Evolutionary conservation across 53 echinoderm and acorn worm genomes (phyloP).

Genomic region (Pentamera pediparva): DNA sequence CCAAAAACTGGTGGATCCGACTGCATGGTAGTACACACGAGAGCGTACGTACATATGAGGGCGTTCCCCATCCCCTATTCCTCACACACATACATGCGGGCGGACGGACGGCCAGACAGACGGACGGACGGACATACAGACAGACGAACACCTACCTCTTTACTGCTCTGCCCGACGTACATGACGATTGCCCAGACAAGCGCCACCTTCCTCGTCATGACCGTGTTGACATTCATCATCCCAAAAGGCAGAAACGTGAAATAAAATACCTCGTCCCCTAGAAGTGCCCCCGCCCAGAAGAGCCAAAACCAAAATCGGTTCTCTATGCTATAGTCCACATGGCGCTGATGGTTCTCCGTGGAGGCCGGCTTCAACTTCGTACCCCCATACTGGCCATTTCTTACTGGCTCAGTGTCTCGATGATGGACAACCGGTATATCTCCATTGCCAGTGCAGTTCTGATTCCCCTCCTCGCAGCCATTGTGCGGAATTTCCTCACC

Average conservation of each 20-base stretch:
- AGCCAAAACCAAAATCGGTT: conserved; percentile 78
- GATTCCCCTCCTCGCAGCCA: not conserved
- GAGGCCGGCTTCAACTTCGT: not conserved
- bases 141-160: conserved; percentile 67
- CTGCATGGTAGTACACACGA: too few relatives aligned
- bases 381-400: not conserved
- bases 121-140: too few relatives aligned
- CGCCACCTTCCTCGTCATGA: conserved; percentile 64
- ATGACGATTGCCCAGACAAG: conserved; percentile 80
- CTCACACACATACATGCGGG: too few relatives aligned
- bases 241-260: conserved; percentile 66
- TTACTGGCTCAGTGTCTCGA: not conserved
- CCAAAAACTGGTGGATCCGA: too few relatives aligned
- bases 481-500: not conserved
- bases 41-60: too few relatives aligned
- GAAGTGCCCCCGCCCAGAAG: conserved; percentile 64
- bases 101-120: too few relatives aligned
- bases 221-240: conserved; percentile 57
- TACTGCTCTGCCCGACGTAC: conserved; percentile 80
- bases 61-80: too few relatives aligned
- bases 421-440: not conserved
- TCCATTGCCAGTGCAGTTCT: not conserved
- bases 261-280: conserved; percentile 83
- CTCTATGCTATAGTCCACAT: conserved; percentile 49
- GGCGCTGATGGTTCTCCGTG: conserved; percentile 10